Evolutionary conservation across 1,140 invertebrate genomes (phyloP).

Genomic region (Pogonus chalceus): DNA sequence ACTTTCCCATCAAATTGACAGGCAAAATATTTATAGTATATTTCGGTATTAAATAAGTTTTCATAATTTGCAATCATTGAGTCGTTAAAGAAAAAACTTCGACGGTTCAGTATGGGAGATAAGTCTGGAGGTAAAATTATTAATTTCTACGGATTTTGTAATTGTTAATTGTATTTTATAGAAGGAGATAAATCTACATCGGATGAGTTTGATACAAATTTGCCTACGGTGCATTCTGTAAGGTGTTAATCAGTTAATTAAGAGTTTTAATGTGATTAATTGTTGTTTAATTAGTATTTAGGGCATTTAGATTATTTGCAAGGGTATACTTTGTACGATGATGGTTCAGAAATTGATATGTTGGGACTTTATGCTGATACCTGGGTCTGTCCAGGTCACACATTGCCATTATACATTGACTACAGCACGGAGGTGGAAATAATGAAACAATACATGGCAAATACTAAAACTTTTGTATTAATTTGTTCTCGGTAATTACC

Average conservation of each 20-base stretch:
- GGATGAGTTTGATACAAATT: slow-evolving; percentile 24
- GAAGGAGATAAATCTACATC: slow-evolving; percentile 8
- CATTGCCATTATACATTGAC: slow-evolving; percentile 28
- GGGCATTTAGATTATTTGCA: slow-evolving; percentile 31
- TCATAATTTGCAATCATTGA: too few species aligned
- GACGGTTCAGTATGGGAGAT: too few species aligned
- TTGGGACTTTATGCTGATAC: slow-evolving; percentile 30
- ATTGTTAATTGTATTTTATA: slow-evolving; percentile 10
- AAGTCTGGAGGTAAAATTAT: too few species aligned
- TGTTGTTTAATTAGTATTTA: slow-evolving; percentile 25
- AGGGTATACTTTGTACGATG: slow-evolving; percentile 31
- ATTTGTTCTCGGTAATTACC: slow-evolving; percentile 27
- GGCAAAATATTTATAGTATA: too few species aligned
- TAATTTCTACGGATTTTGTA: too few species aligned
- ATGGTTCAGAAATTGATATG: slow-evolving; percentile 27
- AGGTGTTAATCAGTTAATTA: background rate
- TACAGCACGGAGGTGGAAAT: slow-evolving; percentile 19
- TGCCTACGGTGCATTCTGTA: slow-evolving; percentile 32
- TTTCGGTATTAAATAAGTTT: too few species aligned
- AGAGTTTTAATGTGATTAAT: background rate
- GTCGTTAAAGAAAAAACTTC: too few species aligned
- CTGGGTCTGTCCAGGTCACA: slow-evolving; percentile 33
- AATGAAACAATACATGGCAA: slow-evolving; percentile 22
- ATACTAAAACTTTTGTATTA: slow-evolving; percentile 28
- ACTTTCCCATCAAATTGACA: too few species aligned